phyloP scores from a whole-genome alignment of 2,113 vertebrate species.

The Calyptomena viridis region DNA sequence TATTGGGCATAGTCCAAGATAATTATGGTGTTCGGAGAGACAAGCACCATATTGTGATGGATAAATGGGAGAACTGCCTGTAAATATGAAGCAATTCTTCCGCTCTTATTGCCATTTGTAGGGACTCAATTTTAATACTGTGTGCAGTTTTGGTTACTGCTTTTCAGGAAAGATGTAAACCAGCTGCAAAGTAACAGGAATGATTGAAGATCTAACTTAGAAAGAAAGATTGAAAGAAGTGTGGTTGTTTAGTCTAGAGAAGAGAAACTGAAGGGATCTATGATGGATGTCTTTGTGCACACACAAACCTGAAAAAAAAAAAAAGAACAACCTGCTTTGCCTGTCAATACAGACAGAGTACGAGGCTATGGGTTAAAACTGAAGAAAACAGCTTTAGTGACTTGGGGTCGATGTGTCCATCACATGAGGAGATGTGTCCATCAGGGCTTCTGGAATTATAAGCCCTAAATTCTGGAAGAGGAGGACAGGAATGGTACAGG shows the following conservation, averaged over 20 bases:
- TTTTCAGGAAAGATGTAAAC: slow-evolving; percentile 50
- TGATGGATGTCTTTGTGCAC: slow-evolving; percentile 13
- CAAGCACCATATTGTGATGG: neutral
- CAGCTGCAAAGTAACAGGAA: slow-evolving; percentile 39
- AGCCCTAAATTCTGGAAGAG: neutral
- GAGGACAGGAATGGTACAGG: neutral
- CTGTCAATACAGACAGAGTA: neutral
- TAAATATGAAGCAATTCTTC: slow-evolving; percentile 25
- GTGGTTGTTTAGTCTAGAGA: slow-evolving; percentile 55
- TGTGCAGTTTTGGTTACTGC: slow-evolving; percentile 12
- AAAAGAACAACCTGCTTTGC: neutral
- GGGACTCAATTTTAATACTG: neutral
- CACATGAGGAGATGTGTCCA: neutral
- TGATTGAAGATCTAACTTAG: slow-evolving; percentile 36
- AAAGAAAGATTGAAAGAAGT: slow-evolving; percentile 39
- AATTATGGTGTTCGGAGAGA: neutral
- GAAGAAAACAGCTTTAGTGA: neutral
- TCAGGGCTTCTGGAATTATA: neutral
- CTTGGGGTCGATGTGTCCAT: neutral
- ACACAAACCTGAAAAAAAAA: neutral
- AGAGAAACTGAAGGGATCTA: neutral
- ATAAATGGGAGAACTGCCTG: neutral
- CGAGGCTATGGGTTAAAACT: neutral
- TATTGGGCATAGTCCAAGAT: neutral
- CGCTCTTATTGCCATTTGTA: neutral